These are phyloP conservation scores for Muscidifurax raptorellus DNA, from an alignment of 1,140 invertebrate genomes.

Conservation along the genomic window DNA sequence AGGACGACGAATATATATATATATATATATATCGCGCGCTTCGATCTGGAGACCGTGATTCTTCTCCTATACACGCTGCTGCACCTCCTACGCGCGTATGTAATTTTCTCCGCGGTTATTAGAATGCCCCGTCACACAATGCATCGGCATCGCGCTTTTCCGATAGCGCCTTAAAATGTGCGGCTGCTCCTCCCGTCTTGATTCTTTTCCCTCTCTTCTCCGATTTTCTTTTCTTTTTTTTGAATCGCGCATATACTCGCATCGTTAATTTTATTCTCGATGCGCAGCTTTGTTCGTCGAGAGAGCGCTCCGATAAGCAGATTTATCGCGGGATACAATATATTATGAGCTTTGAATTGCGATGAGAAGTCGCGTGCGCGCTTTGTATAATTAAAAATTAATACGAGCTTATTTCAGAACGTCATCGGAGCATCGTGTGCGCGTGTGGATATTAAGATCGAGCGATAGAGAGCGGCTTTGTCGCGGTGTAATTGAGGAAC, in stretches of 20 bases:
- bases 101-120: constrained; percentile 10
- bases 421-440: not conserved
- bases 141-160: not conserved
- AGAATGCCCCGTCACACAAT: not conserved
- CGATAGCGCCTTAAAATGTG: not conserved
- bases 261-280: not conserved
- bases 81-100: not conserved
- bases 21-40: not conserved
- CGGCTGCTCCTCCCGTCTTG: not conserved
- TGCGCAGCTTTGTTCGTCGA: not conserved
- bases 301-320: not conserved
- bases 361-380: not conserved
- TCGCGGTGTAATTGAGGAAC: not conserved
- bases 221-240: not conserved
- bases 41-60: not conserved
- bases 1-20: not conserved
- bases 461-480: not conserved
- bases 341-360: not conserved
- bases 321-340: not conserved
- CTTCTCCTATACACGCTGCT: not conserved
- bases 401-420: not conserved
- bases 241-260: too few relatives aligned
- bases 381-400: not conserved
- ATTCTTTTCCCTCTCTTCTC: not conserved
- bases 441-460: not conserved